Base-by-base conservation (phyloP, 35 echinoderm and acorn worm genomes). In the Ophiothrix spiculata region DNA sequence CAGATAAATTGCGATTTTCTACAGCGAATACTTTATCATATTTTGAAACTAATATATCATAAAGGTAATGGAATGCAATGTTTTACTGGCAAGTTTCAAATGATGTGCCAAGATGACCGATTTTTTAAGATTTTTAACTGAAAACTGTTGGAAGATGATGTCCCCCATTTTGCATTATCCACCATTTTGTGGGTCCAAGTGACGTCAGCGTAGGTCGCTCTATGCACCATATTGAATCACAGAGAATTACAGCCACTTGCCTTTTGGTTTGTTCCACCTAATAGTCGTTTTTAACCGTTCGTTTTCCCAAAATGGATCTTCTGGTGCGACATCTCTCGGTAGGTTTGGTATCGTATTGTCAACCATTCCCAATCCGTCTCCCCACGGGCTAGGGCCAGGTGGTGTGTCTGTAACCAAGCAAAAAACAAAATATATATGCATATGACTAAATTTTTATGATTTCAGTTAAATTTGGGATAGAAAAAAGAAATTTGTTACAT, bases 251-350 rank as follows among this genome's bases (percentile, higher is more conserved):
- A 56, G 25, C 14, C 19, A 21, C 80, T 73, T 56, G 87, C 90
- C 92, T 74, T 87, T 87, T 36, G 92, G 92, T 84, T 90, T 94
- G 32, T 56, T 75, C 92, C 92, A 94, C 1, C 34, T 60, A 1
- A 94, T 77, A 0, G 39, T 77, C 10, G 64, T 60, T 28, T 83
- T 78, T 1, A 94, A 74, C 0, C 35, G 32, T 0, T 38, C 37
- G 0, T 81, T 41, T 40, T 87, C 83, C 92, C 92, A 94, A 33
- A 84, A 94, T 1, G 92, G 83, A 3, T 37, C 64, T 36, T 85
- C 75, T 1, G 77, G 69, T 0, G 29, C 37, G 16, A 94, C 64
- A 19, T 94, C 84, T 34, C 83, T 76, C 23, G 84, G 82, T 19
- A 78, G 83, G 33, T 79, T 84, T 15, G 92, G 92, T 25, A 56